Evolutionary conservation across 2,113 vertebrate species (phyloP), one percentile per base, ranked within the genome.

Genomic region (Erinaceus europaeus): DNA sequence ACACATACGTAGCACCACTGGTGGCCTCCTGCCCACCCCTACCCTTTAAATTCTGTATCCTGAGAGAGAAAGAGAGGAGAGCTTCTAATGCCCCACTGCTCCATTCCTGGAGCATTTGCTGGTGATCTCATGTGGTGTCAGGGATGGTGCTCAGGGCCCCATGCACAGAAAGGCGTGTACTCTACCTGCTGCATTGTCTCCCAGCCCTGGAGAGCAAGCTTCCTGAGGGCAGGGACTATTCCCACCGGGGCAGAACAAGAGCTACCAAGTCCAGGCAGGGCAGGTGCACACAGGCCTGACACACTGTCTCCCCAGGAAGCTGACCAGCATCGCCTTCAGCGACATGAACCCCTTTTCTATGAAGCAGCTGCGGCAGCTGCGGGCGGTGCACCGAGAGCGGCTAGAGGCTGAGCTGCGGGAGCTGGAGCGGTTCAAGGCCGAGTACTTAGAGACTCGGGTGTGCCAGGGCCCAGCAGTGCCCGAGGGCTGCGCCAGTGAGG

Each of bases 261-360:
- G 14, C 17, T 2, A 0, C 3, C 10, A 29, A n/a, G 7, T 5
- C 5, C 27, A 15, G 42, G 40, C 75, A 3, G 27, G 73, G 65
- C 15, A 4, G 0, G 20, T 11, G n/a, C 0, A 27, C 57, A 11
- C 27, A 29, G 20, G 9, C 23, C 82, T 90, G 61, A 91, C 61
- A 5, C 27, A n/a, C 48, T 55, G 10, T 81, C 59, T 36, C 73
- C 36, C 0, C 93, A 99, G 99, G 96, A 99, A 97, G 94, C 94
- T 99, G 95, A 98, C 93, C 90, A 96, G 48, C 95, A 98, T 99
- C 0, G 99, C 99, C 88, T 99, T 99, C 95, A 96, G 83, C 1
- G 98, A 98, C 88, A 97, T 99, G 97, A 99, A 99, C 94, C 99
- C 99, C 0, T 99, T 99, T 46, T 98, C 97, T 6, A 97, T 97